Evolutionary conservation across 2,113 vertebrate species (phyloP).

Genomic region (Coptodon rendalli): DNA sequence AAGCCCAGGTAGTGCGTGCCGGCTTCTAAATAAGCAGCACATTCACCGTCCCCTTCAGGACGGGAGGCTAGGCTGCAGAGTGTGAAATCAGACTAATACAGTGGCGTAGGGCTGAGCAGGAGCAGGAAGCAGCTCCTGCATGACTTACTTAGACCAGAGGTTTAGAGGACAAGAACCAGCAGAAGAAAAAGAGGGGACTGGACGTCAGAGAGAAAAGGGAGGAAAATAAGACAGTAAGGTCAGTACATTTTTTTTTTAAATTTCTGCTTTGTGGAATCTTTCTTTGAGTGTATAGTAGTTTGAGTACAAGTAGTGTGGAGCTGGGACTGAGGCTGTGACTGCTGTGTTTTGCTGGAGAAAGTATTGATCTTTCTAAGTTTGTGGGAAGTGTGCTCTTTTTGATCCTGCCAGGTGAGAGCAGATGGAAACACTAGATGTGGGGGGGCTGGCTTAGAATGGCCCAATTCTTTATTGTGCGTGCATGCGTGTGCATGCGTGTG

Average conservation of each 20-base stretch:
- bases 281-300: conserved; percentile 41
- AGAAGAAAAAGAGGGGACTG: conserved; percentile 66
- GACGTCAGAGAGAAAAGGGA: conserved; percentile 60
- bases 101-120: conserved; percentile 66
- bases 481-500: background rate
- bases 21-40: conserved; percentile 78
- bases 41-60: conserved; percentile 77
- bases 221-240: conserved; percentile 71
- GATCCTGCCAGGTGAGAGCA: conserved; percentile 72
- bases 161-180: conserved; percentile 67
- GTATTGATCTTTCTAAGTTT: conserved; percentile 78
- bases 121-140: conserved; percentile 65
- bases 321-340: conserved; percentile 50
- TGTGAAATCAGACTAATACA: conserved; percentile 79
- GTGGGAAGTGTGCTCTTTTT: conserved; percentile 72
- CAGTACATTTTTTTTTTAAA: conserved; percentile 67
- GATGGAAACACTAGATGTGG: conserved; percentile 55
- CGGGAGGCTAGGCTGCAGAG: conserved; percentile 74
- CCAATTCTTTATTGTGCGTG: conserved; percentile 39
- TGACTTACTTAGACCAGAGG: conserved; percentile 67
- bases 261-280: conserved; percentile 49
- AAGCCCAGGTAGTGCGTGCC: conserved; percentile 73
- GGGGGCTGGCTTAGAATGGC: conserved; percentile 44
- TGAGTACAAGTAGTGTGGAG: conserved; percentile 48
- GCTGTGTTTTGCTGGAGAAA: conserved; percentile 65